These are phyloP conservation scores for Heliothis subflexa DNA, from an alignment of 1,140 invertebrate genomes.

Conservation along the genomic window DNA sequence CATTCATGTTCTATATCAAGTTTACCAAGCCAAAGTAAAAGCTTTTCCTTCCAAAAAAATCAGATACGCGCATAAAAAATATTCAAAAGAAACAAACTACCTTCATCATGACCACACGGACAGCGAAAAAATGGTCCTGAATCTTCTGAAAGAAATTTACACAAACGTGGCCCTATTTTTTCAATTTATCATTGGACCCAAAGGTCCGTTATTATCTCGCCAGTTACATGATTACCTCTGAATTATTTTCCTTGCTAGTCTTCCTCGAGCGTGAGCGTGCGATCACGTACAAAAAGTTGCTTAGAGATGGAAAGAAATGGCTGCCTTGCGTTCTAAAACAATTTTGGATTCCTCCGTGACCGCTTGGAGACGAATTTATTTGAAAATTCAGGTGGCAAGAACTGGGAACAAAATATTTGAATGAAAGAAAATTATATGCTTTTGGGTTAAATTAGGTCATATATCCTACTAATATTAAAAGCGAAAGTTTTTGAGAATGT, in stretches of 20 bases:
- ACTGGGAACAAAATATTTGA: background rate
- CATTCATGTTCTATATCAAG: background rate
- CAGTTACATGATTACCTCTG: slow-evolving; percentile 24
- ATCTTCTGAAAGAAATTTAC: slow-evolving; percentile 20
- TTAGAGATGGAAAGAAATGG: slow-evolving; percentile 21
- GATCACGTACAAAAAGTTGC: slow-evolving; percentile 36
- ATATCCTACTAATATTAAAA: too few relatives aligned
- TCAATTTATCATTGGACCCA: slow-evolving; percentile 43
- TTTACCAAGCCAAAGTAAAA: background rate
- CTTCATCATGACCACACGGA: slow-evolving; percentile 1
- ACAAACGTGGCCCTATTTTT: slow-evolving; percentile 14
- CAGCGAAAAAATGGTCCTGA: slow-evolving; percentile 15
- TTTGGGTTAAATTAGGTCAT: too few relatives aligned
- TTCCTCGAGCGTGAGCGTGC: background rate
- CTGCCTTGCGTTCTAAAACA: slow-evolving; percentile 21
- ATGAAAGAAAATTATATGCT: background rate
- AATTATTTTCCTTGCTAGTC: slow-evolving; percentile 17
- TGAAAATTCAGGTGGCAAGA: slow-evolving; percentile 6
- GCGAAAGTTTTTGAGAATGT: background rate
- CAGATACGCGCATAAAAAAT: background rate
- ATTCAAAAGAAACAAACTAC: background rate
- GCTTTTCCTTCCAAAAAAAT: background rate
- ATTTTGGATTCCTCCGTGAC: slow-evolving; percentile 3
- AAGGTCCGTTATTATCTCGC: slow-evolving; percentile 15
- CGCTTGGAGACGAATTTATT: background rate